Evolutionary conservation across 37 sponge, comb jelly and placozoan genomes (phyloP), one percentile per base, ranked within the genome.

Genomic region (Eunapius fragilis): DNA sequence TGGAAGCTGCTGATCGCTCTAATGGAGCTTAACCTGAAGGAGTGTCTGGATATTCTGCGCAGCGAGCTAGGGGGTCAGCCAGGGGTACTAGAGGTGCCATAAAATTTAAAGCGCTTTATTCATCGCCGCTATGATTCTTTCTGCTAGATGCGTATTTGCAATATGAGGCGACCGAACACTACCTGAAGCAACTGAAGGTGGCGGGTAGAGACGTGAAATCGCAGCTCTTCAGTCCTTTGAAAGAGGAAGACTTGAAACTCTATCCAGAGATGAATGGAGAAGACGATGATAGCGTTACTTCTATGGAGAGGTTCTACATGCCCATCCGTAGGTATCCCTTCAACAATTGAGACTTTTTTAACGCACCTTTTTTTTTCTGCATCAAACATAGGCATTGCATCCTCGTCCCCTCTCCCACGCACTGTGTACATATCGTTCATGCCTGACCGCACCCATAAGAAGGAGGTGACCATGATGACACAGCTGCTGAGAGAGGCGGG

Each of bases 1-100:
- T 19, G 48, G 14, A 82, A 76, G 38, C 68, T 88, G 69, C 48
- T 88, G 49, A 71, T 75, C 41, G 88, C 88, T 14, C 82, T 88
- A 25, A 35, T 6, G 17, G 13, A 25, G 67, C 50, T 79, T 0
- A 13, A 13, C 26, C n/a, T 47, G 24, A n/a, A 31, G 14, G 58
- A 48, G 31, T 79, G 67, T n/a, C 30, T 28, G 24, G 34, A 35
- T 4, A 74, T 74, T 74, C 75, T 74, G 9, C 31, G 33, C 34
- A 25, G 24, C 10, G 35, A 27, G 7, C 19, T 84, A 32, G 12
- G 30, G 0, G 76, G 84, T 84, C 50, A 48, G 48, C 49, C 25
- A 14, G 31, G 31, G 2, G 14, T 34, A 75, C 2, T 23, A 10
- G 36, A 23, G 37, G 41, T 77, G 35, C n/a, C n/a, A n/a, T 9